These are phyloP conservation scores for Trichogramma dendrolimi DNA, from an alignment of 2,888 invertebrate genomes.

Conservation along the genomic window DNA sequence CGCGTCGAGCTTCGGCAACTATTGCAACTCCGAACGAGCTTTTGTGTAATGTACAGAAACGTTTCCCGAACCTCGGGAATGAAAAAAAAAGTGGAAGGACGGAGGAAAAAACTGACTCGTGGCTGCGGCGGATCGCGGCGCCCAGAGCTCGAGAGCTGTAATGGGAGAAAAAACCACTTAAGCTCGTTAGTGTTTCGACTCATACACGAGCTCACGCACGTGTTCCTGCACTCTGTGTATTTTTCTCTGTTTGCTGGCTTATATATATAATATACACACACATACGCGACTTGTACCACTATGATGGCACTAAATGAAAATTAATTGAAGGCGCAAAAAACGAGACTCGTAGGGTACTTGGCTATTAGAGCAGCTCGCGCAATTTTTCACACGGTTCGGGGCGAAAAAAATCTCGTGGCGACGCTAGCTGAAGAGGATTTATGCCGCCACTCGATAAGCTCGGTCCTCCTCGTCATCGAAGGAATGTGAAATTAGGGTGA, in stretches of 20 bases:
- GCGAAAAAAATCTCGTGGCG: neutral
- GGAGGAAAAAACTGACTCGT: too few relatives aligned
- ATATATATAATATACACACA: neutral
- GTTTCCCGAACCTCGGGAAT: too few relatives aligned
- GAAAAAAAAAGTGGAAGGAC: too few relatives aligned
- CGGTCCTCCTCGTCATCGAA: too few relatives aligned
- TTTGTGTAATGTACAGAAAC: too few relatives aligned
- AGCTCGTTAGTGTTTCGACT: slow-evolving; percentile 8
- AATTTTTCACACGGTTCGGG: slow-evolving; percentile 2
- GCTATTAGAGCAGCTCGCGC: neutral
- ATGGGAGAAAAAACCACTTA: neutral
- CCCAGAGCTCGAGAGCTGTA: neutral
- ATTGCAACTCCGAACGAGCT: too few relatives aligned
- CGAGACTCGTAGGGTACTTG: neutral
- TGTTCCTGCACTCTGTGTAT: neutral
- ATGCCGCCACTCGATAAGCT: neutral
- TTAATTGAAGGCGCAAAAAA: slow-evolving; percentile 9
- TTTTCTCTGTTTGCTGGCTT: slow-evolving; percentile 18
- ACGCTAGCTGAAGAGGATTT: slow-evolving; percentile 4
- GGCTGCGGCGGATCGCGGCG: too few relatives aligned
- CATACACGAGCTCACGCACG: neutral
- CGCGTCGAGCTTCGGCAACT: too few relatives aligned
- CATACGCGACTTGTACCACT: neutral
- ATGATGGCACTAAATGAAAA: slow-evolving; percentile 15
- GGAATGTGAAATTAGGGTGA: too few relatives aligned